Percentiles rank a stretch among this genome's conserved stretches.
Conservation (phyloP, 1,140 invertebrate species). For the Leptinotarsa lineolata region DNA sequence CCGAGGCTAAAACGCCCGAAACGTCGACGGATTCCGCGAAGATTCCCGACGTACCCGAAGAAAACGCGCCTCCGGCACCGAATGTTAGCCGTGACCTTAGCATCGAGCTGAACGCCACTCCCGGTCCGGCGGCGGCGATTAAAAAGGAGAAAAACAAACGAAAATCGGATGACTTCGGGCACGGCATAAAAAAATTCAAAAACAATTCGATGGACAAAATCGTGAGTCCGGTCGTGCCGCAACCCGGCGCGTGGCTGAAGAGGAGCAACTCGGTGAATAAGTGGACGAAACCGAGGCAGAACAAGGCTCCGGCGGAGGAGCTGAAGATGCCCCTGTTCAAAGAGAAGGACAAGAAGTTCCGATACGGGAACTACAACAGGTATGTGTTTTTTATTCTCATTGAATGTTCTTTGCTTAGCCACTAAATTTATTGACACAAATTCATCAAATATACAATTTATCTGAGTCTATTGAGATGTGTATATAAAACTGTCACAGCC, state of each 20-base stretch:
- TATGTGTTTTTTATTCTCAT: slow-evolving; percentile 41
- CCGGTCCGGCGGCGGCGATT: not conserved
- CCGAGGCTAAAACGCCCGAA: slow-evolving; percentile 53
- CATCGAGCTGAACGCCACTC: slow-evolving; percentile 1
- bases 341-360: slow-evolving; percentile 77
- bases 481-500: too few species aligned
- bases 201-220: slow-evolving; percentile 81
- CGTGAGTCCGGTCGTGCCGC: slow-evolving; percentile 88
- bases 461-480: too few species aligned
- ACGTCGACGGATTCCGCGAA: slow-evolving; percentile 50
- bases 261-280: slow-evolving; percentile 53
- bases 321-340: slow-evolving; percentile 74
- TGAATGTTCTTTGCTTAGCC: too few species aligned
- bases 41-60: slow-evolving; percentile 44
- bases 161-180: slow-evolving; percentile 42
- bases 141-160: slow-evolving; percentile 39
- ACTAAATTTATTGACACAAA: too few species aligned
- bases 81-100: slow-evolving; percentile 22
- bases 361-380: slow-evolving; percentile 95
- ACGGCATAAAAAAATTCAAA: slow-evolving; percentile 62
- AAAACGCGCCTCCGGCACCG: not conserved
- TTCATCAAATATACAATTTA: too few species aligned
- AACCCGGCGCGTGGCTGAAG: slow-evolving; percentile 78
- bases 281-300: slow-evolving; percentile 41
- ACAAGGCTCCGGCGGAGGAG: slow-evolving; percentile 50